Percentiles rank a stretch among this genome's conserved stretches.
phyloP scores from a whole-genome alignment of 1,140 invertebrate species.

The Oryctes rhinoceros region DNA sequence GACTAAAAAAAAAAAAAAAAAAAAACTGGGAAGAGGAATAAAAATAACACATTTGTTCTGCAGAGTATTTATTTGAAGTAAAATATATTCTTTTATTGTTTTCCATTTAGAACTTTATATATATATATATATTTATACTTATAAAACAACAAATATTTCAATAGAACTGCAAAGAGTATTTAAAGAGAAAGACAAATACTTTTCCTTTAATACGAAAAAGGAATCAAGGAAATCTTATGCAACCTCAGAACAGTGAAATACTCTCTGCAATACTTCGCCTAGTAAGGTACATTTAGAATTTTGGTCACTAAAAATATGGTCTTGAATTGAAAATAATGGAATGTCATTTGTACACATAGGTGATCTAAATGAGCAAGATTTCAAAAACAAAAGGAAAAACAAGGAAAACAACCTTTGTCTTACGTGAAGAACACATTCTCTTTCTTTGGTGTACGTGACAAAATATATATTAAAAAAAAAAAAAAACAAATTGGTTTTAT shows the following conservation, averaged over 20 bases:
- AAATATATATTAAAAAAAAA: constrained; percentile 7
- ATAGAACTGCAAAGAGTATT: constrained; percentile 36
- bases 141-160: constrained; percentile 32
- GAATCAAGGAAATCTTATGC: neutral
- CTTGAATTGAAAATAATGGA: neutral
- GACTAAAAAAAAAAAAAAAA: too few species aligned
- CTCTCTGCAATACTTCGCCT: constrained; percentile 27
- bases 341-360: neutral
- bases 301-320: constrained; percentile 21
- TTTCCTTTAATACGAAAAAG: neutral
- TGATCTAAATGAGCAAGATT: constrained; percentile 16
- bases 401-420: neutral
- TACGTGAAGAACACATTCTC: constrained; percentile 8
- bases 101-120: constrained; percentile 28
- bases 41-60: neutral
- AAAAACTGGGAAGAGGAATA: constrained; percentile 14
- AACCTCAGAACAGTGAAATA: constrained; percentile 6
- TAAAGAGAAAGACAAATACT: neutral
- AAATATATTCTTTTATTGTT: constrained; percentile 38
- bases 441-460: constrained; percentile 16
- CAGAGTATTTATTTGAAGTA: constrained; percentile 41
- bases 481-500: neutral
- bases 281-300: constrained; percentile 33
- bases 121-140: constrained; percentile 37
- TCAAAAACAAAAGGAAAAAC: neutral